Base-by-base conservation (phyloP, 2,113 vertebrate genomes). In the Sitta europaea region DNA sequence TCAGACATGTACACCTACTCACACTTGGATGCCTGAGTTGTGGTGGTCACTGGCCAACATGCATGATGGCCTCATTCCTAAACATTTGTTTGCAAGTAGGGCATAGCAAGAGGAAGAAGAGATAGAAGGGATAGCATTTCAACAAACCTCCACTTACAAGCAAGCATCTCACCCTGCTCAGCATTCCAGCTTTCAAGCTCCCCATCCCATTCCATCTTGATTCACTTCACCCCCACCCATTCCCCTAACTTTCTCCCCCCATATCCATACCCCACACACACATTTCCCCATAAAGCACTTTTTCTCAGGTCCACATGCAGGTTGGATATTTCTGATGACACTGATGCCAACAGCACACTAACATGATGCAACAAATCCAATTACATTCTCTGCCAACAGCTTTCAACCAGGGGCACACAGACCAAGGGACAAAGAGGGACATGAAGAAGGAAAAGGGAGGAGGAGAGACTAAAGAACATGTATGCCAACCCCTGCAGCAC, bases 161-260 rank as follows among this genome's bases (percentile, higher is more conserved):
- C 95, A 96, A 96, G 95, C 86, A 59, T 47, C 62, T 89, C 58
- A 72, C 38, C 33, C 88, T 81, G 73, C 27, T 86, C 59, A 88
- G 58, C 91, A 92, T 91, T 94, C 84, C 88, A 71, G 70, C 57
- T 90, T 88, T 94, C 94, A 90, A 89, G 88, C 66, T 80, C n/a
- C 76, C 85, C 79, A 77, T 36, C 74, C 50, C 81, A 43, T 57
- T 61, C 40, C 90, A n/a, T 83, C 71, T 86, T 70, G 72, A 77
- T 92, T 72, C 68, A 23, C 21, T 70, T 71, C 3, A 0, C 21
- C 61, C 65, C 79, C 48, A 47, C 24, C 83, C 42, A 11, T 22
- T 20, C 7, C 57, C 7, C 51, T 42, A 31, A 11, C 43, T 48
- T 74, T 59, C 27, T 54, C n/a, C 72, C 58, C 80, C 70, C 84